Conservation (phyloP, 1,140 invertebrate genomes). For the Eupristina koningsbergeri region DNA sequence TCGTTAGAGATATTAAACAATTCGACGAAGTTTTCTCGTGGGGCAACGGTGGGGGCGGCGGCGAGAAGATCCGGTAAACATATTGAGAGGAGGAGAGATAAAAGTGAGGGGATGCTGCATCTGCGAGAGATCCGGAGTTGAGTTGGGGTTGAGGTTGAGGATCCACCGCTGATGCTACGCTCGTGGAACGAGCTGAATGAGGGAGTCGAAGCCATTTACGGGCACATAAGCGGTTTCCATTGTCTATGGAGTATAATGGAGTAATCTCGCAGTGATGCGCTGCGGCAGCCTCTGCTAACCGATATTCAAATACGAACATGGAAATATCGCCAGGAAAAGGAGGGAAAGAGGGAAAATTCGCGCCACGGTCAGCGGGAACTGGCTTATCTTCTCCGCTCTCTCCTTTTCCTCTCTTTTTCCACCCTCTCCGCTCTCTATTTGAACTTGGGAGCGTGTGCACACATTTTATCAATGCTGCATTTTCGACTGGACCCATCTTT, state of each 20-base stretch:
- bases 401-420: not conserved
- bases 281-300: slow-evolving; percentile 64
- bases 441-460: no score
- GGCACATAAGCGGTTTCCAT: slow-evolving; percentile 71
- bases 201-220: slow-evolving; percentile 70
- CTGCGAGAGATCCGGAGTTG: not conserved
- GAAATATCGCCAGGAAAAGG: slow-evolving; percentile 59
- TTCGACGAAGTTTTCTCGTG: not conserved
- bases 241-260: slow-evolving; percentile 72
- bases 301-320: slow-evolving; percentile 70
- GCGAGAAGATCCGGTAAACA: not conserved
- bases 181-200: slow-evolving; percentile 41
- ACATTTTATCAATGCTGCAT: not conserved
- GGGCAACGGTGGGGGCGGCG: not conserved
- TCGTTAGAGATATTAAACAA: slow-evolving; percentile 5
- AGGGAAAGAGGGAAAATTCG: not conserved
- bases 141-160: not conserved
- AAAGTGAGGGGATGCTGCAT: not conserved
- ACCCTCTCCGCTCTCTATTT: not conserved
- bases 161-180: not conserved
- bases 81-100: not conserved
- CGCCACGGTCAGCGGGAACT: slow-evolving; percentile 56
- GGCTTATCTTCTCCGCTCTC: slow-evolving; percentile 54
- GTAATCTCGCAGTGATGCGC: slow-evolving; percentile 73
- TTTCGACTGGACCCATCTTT: not conserved